phyloP scores from a whole-genome alignment of 2,797 vertebrate genomes.

The Acrocephalus scirpaceus region DNA sequence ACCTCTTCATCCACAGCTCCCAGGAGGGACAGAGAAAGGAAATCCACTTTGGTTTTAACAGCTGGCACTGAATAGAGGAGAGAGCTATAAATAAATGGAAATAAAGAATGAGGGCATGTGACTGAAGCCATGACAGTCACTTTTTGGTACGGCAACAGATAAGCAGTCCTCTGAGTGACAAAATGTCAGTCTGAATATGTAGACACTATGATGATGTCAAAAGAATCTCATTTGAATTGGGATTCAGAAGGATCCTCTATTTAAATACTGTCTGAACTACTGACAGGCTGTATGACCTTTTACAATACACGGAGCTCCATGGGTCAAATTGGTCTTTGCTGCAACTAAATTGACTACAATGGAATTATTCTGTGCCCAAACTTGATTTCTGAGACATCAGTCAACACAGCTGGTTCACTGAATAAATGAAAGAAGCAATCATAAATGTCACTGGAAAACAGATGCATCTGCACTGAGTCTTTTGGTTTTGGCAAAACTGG shows the following conservation, averaged over 20 bases:
- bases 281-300: conserved; percentile 38
- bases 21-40: background rate
- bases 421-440: background rate
- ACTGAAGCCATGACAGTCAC: background rate
- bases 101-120: background rate
- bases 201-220: conserved; percentile 30
- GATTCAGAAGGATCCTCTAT: conserved; percentile 17
- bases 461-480: background rate
- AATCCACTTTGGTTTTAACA: background rate
- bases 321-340: background rate
- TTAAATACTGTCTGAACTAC: conserved; percentile 34
- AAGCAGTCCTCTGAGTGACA: background rate
- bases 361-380: conserved; percentile 19
- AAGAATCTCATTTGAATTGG: conserved; percentile 25
- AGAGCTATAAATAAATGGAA: conserved; percentile 9
- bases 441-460: background rate
- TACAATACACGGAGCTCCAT: background rate
- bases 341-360: conserved; percentile 17
- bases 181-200: conserved; percentile 28
- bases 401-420: conserved; percentile 28
- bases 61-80: background rate
- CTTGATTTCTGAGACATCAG: conserved; percentile 37
- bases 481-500: background rate
- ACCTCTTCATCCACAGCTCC: background rate
- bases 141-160: background rate